Evolutionary conservation across 2,888 invertebrate species (phyloP).

Genomic region (Epinotia ramella): DNA sequence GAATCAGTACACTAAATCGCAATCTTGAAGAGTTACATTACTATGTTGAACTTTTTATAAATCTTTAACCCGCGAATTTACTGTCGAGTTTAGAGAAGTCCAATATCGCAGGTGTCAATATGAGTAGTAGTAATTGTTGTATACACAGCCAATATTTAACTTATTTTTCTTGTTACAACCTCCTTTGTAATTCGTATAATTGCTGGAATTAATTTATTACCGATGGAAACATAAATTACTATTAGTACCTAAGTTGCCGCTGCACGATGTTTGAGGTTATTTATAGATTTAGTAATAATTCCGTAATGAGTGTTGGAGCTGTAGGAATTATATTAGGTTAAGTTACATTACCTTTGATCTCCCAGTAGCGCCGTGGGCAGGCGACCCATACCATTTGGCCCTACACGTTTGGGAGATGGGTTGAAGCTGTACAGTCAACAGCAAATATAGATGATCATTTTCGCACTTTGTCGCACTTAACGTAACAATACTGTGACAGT

Average conservation of each 20-base stretch:
- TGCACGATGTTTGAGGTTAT: slow-evolving; percentile 58
- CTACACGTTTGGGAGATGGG: too few relatives aligned
- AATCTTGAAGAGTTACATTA: too few relatives aligned
- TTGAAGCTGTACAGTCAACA: too few relatives aligned
- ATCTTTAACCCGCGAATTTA: too few relatives aligned
- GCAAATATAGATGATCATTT: too few relatives aligned
- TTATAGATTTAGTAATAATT: slow-evolving; percentile 51
- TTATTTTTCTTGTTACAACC: slow-evolving; percentile 33
- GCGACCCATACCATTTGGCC: too few relatives aligned
- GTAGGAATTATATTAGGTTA: neutral
- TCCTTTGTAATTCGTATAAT: slow-evolving; percentile 44
- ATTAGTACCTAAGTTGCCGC: slow-evolving; percentile 56
- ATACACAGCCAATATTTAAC: slow-evolving; percentile 18
- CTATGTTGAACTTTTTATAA: too few relatives aligned
- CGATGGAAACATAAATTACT: slow-evolving; percentile 56
- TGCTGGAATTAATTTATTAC: slow-evolving; percentile 49
- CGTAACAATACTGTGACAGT: too few relatives aligned
- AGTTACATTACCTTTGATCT: neutral
- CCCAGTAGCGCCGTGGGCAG: too few relatives aligned
- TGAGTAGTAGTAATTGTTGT: neutral
- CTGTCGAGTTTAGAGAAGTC: neutral
- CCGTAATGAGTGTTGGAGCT: slow-evolving; percentile 11
- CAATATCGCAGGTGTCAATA: neutral
- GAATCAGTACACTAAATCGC: too few relatives aligned
- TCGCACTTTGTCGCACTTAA: too few relatives aligned